Base-by-base conservation (phyloP, 2,888 invertebrate species). In the Mythimna loreyi region DNA sequence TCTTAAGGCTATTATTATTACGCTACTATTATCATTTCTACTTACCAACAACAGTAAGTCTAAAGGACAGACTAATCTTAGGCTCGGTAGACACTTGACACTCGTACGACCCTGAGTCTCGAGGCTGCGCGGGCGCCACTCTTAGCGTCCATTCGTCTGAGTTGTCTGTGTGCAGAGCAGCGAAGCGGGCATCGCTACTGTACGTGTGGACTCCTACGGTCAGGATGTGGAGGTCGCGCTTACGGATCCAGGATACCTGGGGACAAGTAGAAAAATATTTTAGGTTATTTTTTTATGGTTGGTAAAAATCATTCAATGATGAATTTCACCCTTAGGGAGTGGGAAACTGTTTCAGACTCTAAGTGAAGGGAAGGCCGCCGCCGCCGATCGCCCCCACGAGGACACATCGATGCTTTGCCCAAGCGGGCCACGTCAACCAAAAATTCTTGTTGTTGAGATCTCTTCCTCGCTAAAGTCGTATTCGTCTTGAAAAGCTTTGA, bases 51-150 rank as follows among this genome's bases (percentile, higher is more conserved):
- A 98, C 98, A 84, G 97, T 98, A 62, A 98, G 96, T 86, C 97
- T 96, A 90, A 97, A 98, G 19, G 97, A 94, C 61, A 95, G 83
- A 91, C 98, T 98, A 94, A 98, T 98, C 96, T 99, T 99, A 67
- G 99, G 98, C 91, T 98, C 98, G 23, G 98, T 98, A 87, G 98
- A 98, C 81, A 99, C 98, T 96, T 99, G 99, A 91, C 99, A 99
- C 96, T 99, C 99, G 92, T 99, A 99, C 75, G 97, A 97, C 69
- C 99, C 99, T 67, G 98, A 98, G 92, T 99, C 99, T 73, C 98
- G 96, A 6, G 97, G 96, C 88, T 97, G 97, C 49, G 97, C 95
- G 0, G 95, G 97, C 85, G 97, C 95, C 7, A 94, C 96, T 25
- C 94, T 89, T 67, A 94, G 87, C 96, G 94, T 94, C 97, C 97